phyloP scores from a whole-genome alignment of 2,797 vertebrate genomes.

The Esox lucius region DNA sequence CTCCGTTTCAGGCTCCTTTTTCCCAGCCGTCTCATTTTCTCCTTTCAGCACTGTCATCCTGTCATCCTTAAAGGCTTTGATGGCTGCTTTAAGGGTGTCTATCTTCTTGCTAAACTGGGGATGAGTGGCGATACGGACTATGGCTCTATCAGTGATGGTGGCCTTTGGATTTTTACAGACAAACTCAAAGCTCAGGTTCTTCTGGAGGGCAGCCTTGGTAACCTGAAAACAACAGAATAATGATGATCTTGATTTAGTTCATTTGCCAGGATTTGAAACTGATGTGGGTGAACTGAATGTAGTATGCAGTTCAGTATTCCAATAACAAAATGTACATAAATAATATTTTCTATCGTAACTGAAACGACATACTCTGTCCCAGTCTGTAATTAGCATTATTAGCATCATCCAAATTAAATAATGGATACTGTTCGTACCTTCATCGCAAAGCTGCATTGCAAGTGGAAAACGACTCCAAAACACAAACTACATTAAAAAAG shows the following conservation, averaged over 20 bases:
- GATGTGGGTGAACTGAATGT: too few species aligned
- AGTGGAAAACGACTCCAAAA: too few species aligned
- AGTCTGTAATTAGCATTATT: too few species aligned
- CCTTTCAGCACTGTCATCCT: slow-evolving; percentile 32
- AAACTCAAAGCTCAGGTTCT: slow-evolving; percentile 83
- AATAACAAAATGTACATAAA: too few species aligned
- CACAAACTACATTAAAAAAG: too few species aligned
- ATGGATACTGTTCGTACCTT: too few species aligned
- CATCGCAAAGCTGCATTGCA: too few species aligned
- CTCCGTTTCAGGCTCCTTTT: not conserved
- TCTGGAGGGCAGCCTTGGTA: slow-evolving; percentile 86
- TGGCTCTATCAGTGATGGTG: slow-evolving; percentile 79
- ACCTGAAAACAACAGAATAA: slow-evolving; percentile 57
- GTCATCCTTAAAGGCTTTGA: slow-evolving; percentile 73
- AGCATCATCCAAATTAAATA: too few species aligned
- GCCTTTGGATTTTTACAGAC: slow-evolving; percentile 84
- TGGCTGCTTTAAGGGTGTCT: slow-evolving; percentile 73
- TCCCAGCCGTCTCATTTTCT: slow-evolving; percentile 12
- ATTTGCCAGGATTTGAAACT: too few species aligned
- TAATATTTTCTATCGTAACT: too few species aligned
- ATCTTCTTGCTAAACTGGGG: slow-evolving; percentile 86
- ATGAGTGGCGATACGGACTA: slow-evolving; percentile 85
- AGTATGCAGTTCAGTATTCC: too few species aligned
- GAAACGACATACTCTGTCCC: too few species aligned
- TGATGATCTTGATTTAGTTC: not conserved